phyloP scores from a whole-genome alignment of 2,888 invertebrate genomes.

The Macrosoma leucophasiata region DNA sequence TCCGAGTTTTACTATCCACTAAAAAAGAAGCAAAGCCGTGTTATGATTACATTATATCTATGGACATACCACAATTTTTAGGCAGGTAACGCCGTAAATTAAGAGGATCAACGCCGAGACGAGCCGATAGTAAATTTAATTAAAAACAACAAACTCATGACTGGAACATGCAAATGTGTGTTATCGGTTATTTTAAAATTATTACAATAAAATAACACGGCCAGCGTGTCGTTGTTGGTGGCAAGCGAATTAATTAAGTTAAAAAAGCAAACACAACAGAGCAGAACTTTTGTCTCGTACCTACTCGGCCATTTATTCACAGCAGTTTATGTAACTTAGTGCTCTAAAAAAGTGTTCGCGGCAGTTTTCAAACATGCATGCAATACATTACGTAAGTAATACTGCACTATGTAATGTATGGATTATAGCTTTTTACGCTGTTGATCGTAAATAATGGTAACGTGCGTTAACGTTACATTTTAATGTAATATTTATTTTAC shows the following conservation, averaged over 20 bases:
- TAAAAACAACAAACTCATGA: constrained; percentile 7
- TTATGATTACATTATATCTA: constrained; percentile 39
- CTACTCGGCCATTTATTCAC: constrained; percentile 30
- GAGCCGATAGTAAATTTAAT: too few species aligned
- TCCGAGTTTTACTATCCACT: constrained; percentile 58
- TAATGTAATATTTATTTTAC: too few species aligned
- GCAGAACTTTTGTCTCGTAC: constrained; percentile 37
- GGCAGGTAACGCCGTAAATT: constrained; percentile 2
- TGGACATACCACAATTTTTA: constrained; percentile 8
- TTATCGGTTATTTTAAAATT: constrained; percentile 33
- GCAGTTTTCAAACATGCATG: constrained; percentile 8
- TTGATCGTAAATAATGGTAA: too few species aligned
- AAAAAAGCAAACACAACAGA: constrained; percentile 44
- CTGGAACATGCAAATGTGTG: constrained; percentile 10
- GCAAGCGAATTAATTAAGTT: constrained; percentile 49
- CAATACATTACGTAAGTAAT: too few species aligned
- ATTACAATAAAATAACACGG: constrained; percentile 40
- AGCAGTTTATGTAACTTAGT: constrained; percentile 25
- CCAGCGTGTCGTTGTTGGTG: constrained; percentile 30
- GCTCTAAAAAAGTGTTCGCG: constrained; percentile 6
- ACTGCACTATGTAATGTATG: too few species aligned
- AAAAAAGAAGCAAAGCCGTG: constrained; percentile 43
- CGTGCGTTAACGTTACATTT: too few species aligned
- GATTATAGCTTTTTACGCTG: too few species aligned
- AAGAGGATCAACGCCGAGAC: too few species aligned